Percentiles rank a stretch among this genome's conserved stretches.
These are phyloP conservation scores for Pygathrix nemaeus DNA, from an alignment of 2,113 vertebrate species.

Conservation along the genomic window DNA sequence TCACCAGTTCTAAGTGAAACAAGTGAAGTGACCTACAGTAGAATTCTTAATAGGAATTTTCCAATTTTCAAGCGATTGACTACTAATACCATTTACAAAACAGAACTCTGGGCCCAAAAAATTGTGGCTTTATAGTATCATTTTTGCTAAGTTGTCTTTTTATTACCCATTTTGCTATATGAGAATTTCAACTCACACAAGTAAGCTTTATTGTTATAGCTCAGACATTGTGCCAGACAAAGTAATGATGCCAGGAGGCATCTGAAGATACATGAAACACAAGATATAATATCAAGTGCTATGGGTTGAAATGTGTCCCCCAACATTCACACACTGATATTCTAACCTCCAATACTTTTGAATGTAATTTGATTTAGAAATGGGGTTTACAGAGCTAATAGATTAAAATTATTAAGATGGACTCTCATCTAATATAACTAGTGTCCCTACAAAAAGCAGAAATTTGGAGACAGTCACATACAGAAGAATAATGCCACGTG, in stretches of 20 bases:
- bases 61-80: not conserved
- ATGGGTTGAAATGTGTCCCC: not conserved
- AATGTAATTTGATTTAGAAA: not conserved
- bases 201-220: not conserved
- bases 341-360: not conserved
- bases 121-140: not conserved
- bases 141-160: constrained; percentile 36
- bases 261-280: not conserved
- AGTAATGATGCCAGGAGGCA: not conserved
- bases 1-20: not conserved
- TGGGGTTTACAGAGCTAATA: not conserved
- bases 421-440: not conserved
- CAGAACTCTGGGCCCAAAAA: not conserved
- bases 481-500: not conserved
- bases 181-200: not conserved
- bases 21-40: not conserved
- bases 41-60: not conserved
- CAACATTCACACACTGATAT: not conserved
- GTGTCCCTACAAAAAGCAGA: not conserved
- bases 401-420: not conserved
- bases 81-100: not conserved
- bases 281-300: not conserved
- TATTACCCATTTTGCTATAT: not conserved
- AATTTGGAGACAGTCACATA: not conserved
- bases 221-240: not conserved